Percentiles rank a stretch among this genome's conserved stretches.
phyloP scores from a whole-genome alignment of 1,140 invertebrate genomes.

The Drosophila arizonae region DNA sequence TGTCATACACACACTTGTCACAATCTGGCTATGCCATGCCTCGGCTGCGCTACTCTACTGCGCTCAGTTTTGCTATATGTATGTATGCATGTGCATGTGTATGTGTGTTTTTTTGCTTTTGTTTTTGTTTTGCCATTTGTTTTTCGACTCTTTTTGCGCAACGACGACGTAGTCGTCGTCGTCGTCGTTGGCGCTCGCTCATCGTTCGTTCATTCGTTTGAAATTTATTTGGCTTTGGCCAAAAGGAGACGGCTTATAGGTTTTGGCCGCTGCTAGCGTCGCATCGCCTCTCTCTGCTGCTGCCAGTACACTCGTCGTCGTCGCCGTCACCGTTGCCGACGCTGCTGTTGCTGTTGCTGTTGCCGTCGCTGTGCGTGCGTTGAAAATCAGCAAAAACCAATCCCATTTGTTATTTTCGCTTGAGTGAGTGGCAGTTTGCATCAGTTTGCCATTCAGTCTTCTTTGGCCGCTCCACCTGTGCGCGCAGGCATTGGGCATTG shows the following conservation, averaged over 20 bases:
- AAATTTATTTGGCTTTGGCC: constrained; percentile 83
- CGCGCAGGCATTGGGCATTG: constrained; percentile 46
- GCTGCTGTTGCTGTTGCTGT: constrained; percentile 18
- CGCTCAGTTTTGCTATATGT: constrained; percentile 22
- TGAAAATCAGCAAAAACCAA: constrained; percentile 83
- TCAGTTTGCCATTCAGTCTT: constrained; percentile 78
- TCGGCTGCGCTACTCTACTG: constrained; percentile 37
- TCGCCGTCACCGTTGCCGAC: constrained; percentile 22
- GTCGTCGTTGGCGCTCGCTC: constrained; percentile 47
- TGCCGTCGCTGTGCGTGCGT: constrained; percentile 61
- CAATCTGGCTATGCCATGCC: constrained; percentile 41
- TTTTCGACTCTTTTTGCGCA: constrained; percentile 73
- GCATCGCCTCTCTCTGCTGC: constrained; percentile 37
- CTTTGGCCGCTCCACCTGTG: constrained; percentile 51
- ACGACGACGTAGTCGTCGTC: constrained; percentile 40
- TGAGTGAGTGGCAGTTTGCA: constrained; percentile 83
- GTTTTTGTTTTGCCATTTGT: constrained; percentile 46
- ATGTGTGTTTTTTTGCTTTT: constrained; percentile 14
- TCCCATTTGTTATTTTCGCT: constrained; percentile 83
- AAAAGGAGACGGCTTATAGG: constrained; percentile 83
- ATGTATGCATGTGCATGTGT: constrained; percentile 1
- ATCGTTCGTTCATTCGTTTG: constrained; percentile 70
- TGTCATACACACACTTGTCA: constrained; percentile 81
- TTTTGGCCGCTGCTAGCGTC: constrained; percentile 58
- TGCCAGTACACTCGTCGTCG: constrained; percentile 20